A percentile compares a stretch with the other conserved stretches of the same genome.
phyloP scores from a whole-genome alignment of 2,113 vertebrate genomes.

The Cheirogaleus medius region DNA sequence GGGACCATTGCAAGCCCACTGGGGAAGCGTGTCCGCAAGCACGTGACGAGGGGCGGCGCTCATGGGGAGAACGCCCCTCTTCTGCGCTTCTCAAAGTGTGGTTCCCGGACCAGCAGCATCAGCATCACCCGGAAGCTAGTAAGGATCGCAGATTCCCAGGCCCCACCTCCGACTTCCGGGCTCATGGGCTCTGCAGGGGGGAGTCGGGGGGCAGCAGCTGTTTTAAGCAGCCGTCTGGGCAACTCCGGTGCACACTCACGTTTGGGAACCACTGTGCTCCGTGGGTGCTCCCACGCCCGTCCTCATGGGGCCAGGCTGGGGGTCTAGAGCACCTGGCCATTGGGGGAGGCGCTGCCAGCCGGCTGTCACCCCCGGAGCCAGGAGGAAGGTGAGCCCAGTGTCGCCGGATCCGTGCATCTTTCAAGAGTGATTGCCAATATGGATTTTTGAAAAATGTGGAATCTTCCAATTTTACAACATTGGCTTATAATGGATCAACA shows the following conservation, averaged over 20 bases:
- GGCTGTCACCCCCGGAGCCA: neutral
- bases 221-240: neutral
- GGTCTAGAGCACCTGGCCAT: neutral
- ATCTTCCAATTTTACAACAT: neutral
- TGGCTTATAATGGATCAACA: too few species aligned
- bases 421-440: neutral
- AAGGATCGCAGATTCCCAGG: neutral
- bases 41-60: rapidly evolving
- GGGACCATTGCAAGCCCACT: neutral
- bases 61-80: neutral
- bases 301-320: neutral
- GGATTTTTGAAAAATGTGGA: neutral
- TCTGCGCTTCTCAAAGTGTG: neutral
- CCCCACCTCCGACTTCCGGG: rapidly evolving
- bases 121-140: neutral
- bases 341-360: neutral
- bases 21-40: neutral
- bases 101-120: neutral
- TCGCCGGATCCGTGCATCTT: neutral
- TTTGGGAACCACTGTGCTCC: neutral
- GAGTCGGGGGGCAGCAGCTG: too few species aligned
- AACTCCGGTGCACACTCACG: too few species aligned
- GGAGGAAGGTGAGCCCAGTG: neutral
- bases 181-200: neutral
- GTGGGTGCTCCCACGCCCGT: neutral